These are phyloP conservation scores for Tympanoctomys barrerae DNA, from an alignment of 2,797 vertebrate species.

Conservation along the genomic window DNA sequence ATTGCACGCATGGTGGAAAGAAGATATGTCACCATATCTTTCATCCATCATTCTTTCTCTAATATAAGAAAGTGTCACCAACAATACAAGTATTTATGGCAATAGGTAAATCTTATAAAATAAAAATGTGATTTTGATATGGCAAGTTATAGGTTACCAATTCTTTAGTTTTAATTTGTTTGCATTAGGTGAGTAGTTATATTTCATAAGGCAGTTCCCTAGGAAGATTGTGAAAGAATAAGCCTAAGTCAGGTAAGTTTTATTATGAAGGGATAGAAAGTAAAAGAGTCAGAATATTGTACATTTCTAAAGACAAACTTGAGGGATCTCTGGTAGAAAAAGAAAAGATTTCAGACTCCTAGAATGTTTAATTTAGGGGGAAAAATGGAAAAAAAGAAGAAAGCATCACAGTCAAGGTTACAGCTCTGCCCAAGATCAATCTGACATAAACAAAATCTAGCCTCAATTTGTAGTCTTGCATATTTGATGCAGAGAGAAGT, in stretches of 20 bases:
- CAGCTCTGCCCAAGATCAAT: not conserved
- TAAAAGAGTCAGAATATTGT: not conserved
- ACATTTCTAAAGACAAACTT: conserved; percentile 1
- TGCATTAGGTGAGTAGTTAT: not conserved
- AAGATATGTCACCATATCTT: not conserved
- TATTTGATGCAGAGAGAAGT: not conserved
- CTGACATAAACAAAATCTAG: conserved; percentile 9
- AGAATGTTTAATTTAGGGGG: not conserved
- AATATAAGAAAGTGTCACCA: not conserved
- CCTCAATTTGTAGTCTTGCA: not conserved
- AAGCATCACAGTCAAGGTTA: not conserved
- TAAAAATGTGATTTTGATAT: conserved; percentile 54
- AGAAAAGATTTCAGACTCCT: not conserved
- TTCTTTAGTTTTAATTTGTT: conserved; percentile 18
- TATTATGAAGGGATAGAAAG: not conserved
- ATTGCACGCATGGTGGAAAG: not conserved
- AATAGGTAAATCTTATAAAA: conserved; percentile 30
- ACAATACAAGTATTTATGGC: not conserved
- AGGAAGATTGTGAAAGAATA: conserved; percentile 20
- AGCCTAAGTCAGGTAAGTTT: conserved; percentile 17
- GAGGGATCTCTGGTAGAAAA: not conserved
- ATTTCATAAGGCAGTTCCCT: conserved; percentile 14
- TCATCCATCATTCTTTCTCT: not conserved
- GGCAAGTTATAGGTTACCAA: conserved; percentile 12
- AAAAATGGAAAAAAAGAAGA: not conserved